Evolutionary conservation across 1,140 invertebrate species (phyloP).

Genomic region (Trichonephila clavata): DNA sequence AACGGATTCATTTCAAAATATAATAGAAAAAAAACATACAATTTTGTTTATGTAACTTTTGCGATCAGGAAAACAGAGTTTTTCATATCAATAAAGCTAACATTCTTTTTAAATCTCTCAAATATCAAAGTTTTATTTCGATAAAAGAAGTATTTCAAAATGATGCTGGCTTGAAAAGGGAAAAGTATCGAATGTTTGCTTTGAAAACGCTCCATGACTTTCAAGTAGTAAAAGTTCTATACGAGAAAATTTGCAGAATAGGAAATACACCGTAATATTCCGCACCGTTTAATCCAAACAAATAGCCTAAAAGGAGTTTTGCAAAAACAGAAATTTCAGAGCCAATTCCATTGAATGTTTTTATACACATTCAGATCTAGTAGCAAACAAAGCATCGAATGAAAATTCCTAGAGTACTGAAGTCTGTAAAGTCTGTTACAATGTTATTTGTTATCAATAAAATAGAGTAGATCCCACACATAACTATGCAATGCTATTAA

Average conservation of each 20-base stretch:
- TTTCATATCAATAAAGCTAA: not conserved
- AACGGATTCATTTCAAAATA: not conserved
- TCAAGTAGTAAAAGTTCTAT: not conserved
- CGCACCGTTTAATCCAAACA: slow-evolving; percentile 12
- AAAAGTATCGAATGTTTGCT: not conserved
- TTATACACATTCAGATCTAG: not conserved
- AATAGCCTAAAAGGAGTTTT: not conserved
- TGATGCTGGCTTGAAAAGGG: not conserved
- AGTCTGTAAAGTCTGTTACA: too few relatives aligned
- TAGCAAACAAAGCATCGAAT: too few relatives aligned
- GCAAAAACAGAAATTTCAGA: not conserved
- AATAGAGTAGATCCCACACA: too few relatives aligned
- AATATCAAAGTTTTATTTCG: slow-evolving; percentile 2
- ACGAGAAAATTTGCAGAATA: not conserved
- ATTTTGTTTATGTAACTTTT: not conserved
- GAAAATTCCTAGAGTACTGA: too few relatives aligned
- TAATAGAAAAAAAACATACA: not conserved
- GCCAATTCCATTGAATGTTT: not conserved
- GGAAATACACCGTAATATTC: slow-evolving; percentile 12
- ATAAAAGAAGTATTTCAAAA: not conserved
- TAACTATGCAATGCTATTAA: too few relatives aligned
- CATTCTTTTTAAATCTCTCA: not conserved
- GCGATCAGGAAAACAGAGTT: not conserved
- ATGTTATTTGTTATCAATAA: too few relatives aligned
- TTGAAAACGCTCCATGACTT: not conserved